phyloP scores from a whole-genome alignment of 2,797 vertebrate genomes.

The Acridotheres tristis region DNA sequence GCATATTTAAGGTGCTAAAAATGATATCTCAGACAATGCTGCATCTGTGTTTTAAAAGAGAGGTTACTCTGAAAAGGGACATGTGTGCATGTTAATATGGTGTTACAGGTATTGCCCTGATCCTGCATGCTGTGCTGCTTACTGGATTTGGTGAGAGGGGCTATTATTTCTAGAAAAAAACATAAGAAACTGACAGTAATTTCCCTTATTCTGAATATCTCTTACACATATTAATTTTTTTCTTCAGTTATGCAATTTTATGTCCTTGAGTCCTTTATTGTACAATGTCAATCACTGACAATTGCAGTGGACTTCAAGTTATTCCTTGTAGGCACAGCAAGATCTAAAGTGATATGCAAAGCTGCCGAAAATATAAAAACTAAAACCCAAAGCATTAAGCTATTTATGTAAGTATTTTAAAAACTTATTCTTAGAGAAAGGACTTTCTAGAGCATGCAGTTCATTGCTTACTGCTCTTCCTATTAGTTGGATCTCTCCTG shows the following conservation, averaged over 20 bases:
- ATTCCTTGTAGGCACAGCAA: background rate
- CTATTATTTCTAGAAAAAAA: background rate
- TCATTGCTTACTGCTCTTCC: background rate
- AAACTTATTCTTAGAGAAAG: background rate
- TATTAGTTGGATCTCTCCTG: background rate
- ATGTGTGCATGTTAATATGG: background rate
- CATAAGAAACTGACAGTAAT: background rate
- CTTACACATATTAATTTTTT: background rate
- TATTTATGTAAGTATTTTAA: background rate
- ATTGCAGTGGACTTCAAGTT: background rate
- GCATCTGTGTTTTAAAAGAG: background rate
- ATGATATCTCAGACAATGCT: background rate
- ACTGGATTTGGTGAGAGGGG: background rate
- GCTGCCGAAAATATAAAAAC: background rate
- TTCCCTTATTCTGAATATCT: background rate
- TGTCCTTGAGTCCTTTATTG: background rate
- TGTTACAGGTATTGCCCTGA: background rate
- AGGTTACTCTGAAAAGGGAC: background rate
- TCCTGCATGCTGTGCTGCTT: background rate
- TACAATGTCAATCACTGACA: background rate
- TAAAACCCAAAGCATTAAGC: background rate
- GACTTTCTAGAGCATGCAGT: rapidly evolving
- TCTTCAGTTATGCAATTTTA: background rate
- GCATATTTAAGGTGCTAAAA: background rate
- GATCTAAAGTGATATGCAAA: background rate